A percentile compares a stretch with the other conserved stretches of the same genome.
These are phyloP conservation scores for Nasonia longicornis DNA, from an alignment of 1,140 invertebrate species.

Conservation along the genomic window DNA sequence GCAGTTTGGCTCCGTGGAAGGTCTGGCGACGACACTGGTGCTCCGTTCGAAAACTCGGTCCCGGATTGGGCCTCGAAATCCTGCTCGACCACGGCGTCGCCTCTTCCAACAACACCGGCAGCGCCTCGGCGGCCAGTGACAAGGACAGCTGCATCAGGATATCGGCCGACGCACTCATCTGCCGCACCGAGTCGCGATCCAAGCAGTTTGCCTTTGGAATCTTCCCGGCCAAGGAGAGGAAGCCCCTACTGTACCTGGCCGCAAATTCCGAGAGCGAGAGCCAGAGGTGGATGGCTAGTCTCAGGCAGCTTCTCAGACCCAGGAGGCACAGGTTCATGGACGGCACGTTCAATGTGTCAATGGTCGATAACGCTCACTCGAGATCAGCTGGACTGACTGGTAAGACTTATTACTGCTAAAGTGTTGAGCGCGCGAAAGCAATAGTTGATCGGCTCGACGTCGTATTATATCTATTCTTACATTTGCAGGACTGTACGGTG, in stretches of 20 bases:
- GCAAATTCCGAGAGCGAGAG: constrained; percentile 69
- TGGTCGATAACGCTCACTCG: constrained; percentile 71
- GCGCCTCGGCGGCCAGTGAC: constrained; percentile 21
- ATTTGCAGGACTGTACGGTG: constrained; percentile 67
- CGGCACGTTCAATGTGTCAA: constrained; percentile 67
- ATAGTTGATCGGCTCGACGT: too few relatives aligned
- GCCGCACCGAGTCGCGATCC: constrained; percentile 70
- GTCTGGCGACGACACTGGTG: constrained; percentile 68
- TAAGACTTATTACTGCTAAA: constrained; percentile 45
- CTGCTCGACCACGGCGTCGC: constrained; percentile 58
- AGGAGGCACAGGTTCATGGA: constrained; percentile 59
- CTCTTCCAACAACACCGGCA: constrained; percentile 13
- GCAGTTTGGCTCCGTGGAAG: constrained; percentile 56
- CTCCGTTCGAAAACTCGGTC: constrained; percentile 56
- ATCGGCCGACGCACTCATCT: constrained; percentile 65
- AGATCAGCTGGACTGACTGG: constrained; percentile 67
- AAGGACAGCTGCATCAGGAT: constrained; percentile 59
- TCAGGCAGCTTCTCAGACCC: constrained; percentile 68
- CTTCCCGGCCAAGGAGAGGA: constrained; percentile 66
- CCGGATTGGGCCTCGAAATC: constrained; percentile 58
- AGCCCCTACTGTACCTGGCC: constrained; percentile 69
- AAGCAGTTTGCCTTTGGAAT: constrained; percentile 72
- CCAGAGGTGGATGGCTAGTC: constrained; percentile 71
- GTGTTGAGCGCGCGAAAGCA: too few relatives aligned
- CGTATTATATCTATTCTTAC: background rate